phyloP scores from a whole-genome alignment of 2,113 vertebrate species.

The Cyprinodon variegatus region DNA sequence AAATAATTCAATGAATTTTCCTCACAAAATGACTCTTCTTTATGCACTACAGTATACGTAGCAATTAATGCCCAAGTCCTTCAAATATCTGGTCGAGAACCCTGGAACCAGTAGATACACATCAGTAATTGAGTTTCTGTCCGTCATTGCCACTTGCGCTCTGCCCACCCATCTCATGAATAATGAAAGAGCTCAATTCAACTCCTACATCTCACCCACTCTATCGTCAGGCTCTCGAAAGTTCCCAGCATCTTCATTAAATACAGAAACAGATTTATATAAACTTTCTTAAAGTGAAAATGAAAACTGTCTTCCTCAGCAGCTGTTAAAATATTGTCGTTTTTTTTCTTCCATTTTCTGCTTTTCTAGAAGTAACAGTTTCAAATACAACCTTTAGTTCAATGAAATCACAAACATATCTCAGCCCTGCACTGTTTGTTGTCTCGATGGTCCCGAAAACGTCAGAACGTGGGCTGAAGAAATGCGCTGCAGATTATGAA shows the following conservation, averaged over 20 bases:
- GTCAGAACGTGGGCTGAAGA: conserved; percentile 77
- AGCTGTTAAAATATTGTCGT: neutral
- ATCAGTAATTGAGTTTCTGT: conserved; percentile 68
- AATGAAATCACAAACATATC: conserved; percentile 38
- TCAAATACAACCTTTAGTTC: neutral
- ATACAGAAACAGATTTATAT: conserved; percentile 12
- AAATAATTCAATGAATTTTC: conserved; percentile 36
- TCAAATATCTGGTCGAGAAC: conserved; percentile 61
- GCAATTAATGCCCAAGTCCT: conserved; percentile 40
- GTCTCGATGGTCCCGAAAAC: conserved; percentile 72
- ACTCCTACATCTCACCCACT: conserved; percentile 71
- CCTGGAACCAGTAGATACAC: conserved; percentile 59
- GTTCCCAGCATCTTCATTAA: conserved; percentile 27
- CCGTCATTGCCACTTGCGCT: conserved; percentile 62
- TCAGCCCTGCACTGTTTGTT: conserved; percentile 47
- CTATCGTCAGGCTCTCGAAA: conserved; percentile 39
- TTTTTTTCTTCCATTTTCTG: conserved; percentile 1
- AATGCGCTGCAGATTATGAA: conserved; percentile 59
- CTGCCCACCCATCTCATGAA: conserved; percentile 74
- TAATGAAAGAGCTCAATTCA: conserved; percentile 70
- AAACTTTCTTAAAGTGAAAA: conserved; percentile 3
- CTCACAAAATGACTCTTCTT: conserved; percentile 44
- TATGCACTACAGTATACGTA: conserved; percentile 5
- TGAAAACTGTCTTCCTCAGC: neutral
- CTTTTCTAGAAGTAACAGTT: conserved; percentile 1